Percentiles rank a stretch among this genome's conserved stretches.
Conservation (phyloP, 2,888 invertebrate species). For the Amphiduros pacificus region DNA sequence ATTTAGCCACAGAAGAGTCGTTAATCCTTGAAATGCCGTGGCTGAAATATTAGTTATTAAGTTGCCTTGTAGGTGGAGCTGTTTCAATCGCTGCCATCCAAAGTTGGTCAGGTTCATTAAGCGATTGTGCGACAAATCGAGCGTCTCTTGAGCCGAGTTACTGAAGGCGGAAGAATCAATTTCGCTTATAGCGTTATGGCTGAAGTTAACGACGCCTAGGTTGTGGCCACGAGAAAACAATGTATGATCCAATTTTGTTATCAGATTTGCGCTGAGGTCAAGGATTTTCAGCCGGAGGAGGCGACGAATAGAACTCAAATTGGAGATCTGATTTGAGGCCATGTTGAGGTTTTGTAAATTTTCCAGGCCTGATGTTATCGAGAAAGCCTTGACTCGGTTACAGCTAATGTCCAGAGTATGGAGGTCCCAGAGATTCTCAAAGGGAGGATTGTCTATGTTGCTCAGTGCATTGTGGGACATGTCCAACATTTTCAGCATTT, state of each 20-base stretch:
- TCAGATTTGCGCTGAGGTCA: slow-evolving; percentile 31
- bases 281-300: slow-evolving; percentile 28
- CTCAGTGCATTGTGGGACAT: slow-evolving; percentile 40
- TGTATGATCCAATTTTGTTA: slow-evolving; percentile 39
- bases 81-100: slow-evolving; percentile 40
- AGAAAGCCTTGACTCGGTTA: slow-evolving; percentile 21
- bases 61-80: slow-evolving; percentile 41
- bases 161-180: slow-evolving; percentile 42
- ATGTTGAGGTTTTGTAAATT: slow-evolving; percentile 25
- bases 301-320: slow-evolving; percentile 21
- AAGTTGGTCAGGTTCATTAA: slow-evolving; percentile 36
- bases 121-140: slow-evolving; percentile 48
- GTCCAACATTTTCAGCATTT: slow-evolving; percentile 33
- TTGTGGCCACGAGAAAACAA: slow-evolving; percentile 28
- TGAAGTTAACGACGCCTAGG: slow-evolving; percentile 41
- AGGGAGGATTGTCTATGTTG: slow-evolving; percentile 17
- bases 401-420: slow-evolving; percentile 25
- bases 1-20: slow-evolving; percentile 22
- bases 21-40: slow-evolving; percentile 12
- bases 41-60: slow-evolving; percentile 28
- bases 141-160: slow-evolving; percentile 36
- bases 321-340: slow-evolving; percentile 27
- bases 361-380: slow-evolving; percentile 26
- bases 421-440: slow-evolving; percentile 24
- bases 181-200: slow-evolving; percentile 39